These are phyloP conservation scores for Elephas maximus DNA, from an alignment of 2,113 vertebrate genomes.

Conservation along the genomic window DNA sequence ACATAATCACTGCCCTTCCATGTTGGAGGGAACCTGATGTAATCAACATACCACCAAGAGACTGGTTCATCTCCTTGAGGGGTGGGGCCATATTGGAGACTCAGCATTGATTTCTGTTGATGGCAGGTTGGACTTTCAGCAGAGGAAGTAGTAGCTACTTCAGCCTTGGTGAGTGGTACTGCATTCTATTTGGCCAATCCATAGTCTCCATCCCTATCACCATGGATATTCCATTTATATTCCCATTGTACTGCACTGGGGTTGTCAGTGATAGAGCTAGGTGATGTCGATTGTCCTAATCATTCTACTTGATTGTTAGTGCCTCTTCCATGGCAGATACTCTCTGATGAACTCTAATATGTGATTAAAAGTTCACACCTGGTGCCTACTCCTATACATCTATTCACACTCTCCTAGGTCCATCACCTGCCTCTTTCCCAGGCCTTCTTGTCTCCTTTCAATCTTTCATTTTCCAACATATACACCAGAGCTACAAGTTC, in stretches of 20 bases:
- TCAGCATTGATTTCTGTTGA: background rate
- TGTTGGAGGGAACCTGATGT: background rate
- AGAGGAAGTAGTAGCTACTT: background rate
- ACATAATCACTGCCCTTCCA: background rate
- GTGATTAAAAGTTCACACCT: background rate
- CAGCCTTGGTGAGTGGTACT: background rate
- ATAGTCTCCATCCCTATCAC: background rate
- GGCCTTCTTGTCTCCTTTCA: background rate
- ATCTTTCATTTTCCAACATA: background rate
- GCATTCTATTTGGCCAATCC: background rate
- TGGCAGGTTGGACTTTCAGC: background rate
- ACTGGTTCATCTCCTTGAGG: background rate
- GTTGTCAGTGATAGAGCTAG: background rate
- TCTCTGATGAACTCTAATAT: background rate
- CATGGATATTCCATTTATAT: background rate
- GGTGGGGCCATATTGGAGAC: background rate
- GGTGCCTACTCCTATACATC: background rate
- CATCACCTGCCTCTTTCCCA: background rate
- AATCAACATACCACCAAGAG: conserved; percentile 20
- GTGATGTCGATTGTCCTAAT: background rate
- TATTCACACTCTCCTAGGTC: background rate
- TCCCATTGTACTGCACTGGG: background rate
- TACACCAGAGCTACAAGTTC: background rate
- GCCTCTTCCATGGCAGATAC: background rate
- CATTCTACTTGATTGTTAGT: background rate